phyloP scores from a whole-genome alignment of 2,888 invertebrate genomes.

The Chrysodeixis includens region DNA sequence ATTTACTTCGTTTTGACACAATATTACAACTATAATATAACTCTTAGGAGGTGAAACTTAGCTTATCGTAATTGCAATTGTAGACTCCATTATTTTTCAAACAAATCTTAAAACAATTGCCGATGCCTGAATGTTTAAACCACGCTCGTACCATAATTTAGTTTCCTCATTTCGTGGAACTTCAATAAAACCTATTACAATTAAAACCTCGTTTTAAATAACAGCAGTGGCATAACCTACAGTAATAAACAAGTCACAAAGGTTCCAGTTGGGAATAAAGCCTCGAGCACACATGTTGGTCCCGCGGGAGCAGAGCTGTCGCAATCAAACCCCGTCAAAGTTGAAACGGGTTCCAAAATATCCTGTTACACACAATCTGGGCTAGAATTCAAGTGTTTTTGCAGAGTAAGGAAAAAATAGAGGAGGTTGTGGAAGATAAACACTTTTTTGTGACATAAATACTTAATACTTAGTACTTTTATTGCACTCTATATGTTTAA shows the following conservation, averaged over 20 bases:
- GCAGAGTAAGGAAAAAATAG: not conserved
- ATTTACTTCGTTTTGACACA: too few relatives aligned
- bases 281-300: not conserved
- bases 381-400: not conserved
- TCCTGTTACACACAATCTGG: constrained; percentile 4
- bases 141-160: too few relatives aligned
- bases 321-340: not conserved
- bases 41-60: too few relatives aligned
- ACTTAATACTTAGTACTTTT: too few relatives aligned
- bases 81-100: too few relatives aligned
- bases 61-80: too few relatives aligned
- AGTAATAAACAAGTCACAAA: not conserved
- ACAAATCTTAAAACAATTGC: too few relatives aligned
- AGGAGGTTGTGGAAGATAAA: not conserved
- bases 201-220: not conserved
- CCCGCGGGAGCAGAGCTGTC: not conserved
- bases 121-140: too few relatives aligned
- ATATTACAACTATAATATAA: too few relatives aligned
- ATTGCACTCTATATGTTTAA: too few relatives aligned
- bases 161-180: too few relatives aligned
- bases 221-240: not conserved
- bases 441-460: too few relatives aligned
- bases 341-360: constrained; percentile 1
- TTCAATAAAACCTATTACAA: not conserved
- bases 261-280: not conserved